Conservation (phyloP, 2,113 vertebrate species). For the Caloenas nicobarica region DNA sequence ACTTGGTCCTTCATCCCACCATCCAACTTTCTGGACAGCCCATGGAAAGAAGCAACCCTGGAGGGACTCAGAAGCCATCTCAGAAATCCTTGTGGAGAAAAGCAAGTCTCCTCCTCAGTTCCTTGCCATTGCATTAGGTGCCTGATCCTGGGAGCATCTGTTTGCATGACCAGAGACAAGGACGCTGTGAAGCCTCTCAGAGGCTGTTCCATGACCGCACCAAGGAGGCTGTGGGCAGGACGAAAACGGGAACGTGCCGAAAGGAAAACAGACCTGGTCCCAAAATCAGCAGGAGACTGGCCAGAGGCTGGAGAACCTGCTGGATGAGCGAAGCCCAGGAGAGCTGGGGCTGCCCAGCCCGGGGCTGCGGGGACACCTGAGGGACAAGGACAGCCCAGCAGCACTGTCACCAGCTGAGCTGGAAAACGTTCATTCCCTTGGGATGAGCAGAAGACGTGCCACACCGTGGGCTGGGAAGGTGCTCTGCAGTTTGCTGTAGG, state of each 20-base stretch:
- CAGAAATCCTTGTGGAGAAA: background rate
- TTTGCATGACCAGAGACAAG: background rate
- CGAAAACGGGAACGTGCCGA: background rate
- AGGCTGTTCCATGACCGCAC: background rate
- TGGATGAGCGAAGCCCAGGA: background rate
- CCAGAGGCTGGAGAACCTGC: background rate
- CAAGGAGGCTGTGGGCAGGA: background rate
- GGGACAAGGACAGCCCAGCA: background rate
- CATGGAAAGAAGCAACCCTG: background rate
- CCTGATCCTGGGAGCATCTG: background rate
- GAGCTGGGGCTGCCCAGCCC: background rate
- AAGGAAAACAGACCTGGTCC: background rate
- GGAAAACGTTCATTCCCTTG: background rate
- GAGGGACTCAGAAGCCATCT: background rate
- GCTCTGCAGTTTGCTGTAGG: background rate
- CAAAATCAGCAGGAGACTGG: background rate
- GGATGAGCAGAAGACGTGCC: background rate
- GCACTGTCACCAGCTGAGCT: background rate
- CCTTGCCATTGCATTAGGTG: too few relatives aligned
- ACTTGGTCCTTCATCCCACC: background rate
- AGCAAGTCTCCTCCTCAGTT: background rate
- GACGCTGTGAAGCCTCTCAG: background rate
- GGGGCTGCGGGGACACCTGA: background rate
- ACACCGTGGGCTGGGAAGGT: accelerated
- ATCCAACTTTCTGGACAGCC: background rate